Evolutionary conservation across 2,797 vertebrate genomes (phyloP).

Genomic region (Phataginus tetradactyla): DNA sequence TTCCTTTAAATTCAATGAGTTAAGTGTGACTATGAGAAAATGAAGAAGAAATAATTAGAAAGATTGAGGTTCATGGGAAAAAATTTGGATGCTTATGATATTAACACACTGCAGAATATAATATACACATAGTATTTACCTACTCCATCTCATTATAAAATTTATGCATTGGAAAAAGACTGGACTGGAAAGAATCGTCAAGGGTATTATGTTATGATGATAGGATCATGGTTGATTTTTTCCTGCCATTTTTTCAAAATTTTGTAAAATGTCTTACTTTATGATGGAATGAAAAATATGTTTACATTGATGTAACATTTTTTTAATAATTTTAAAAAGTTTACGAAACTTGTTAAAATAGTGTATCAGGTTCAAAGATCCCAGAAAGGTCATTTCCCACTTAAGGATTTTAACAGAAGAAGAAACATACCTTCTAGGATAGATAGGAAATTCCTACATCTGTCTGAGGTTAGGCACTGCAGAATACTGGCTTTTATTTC

Average conservation of each 20-base stretch:
- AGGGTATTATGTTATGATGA: neutral
- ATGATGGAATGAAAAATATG: neutral
- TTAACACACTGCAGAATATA: neutral
- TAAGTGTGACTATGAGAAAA: slow-evolving; percentile 41
- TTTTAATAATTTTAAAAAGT: neutral
- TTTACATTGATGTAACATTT: neutral
- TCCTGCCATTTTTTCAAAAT: slow-evolving; percentile 15
- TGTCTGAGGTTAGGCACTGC: neutral
- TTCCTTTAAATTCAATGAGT: slow-evolving; percentile 57
- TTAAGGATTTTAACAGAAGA: neutral
- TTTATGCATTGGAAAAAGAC: neutral
- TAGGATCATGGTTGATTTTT: neutral
- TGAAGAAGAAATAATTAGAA: slow-evolving; percentile 50
- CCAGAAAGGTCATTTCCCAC: neutral
- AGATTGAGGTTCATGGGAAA: neutral
- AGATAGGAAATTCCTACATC: neutral
- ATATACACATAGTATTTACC: neutral
- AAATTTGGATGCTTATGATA: neutral
- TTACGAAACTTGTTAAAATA: neutral
- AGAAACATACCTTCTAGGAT: neutral
- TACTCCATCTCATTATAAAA: neutral
- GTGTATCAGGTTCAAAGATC: neutral
- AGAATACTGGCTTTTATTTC: slow-evolving; percentile 46
- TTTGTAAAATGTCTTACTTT: slow-evolving; percentile 8
- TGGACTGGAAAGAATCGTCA: neutral